Percentiles rank a stretch among this genome's conserved stretches.
phyloP scores from a whole-genome alignment of 2,113 vertebrate species.

The Anser cygnoides region DNA sequence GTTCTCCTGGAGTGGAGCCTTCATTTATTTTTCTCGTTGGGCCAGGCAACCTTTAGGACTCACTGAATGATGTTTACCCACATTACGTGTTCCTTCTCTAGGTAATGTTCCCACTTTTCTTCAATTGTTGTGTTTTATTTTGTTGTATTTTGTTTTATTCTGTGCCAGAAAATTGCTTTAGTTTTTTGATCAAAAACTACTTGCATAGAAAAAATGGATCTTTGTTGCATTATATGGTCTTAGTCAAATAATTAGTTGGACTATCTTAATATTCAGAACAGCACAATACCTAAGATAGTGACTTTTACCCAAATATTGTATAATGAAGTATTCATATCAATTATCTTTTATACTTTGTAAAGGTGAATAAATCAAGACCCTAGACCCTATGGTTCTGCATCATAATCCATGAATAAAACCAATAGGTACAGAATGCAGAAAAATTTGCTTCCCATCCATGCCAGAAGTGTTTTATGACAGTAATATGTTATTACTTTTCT shows the following conservation, averaged over 20 bases:
- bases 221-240: neutral
- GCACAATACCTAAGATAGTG: neutral
- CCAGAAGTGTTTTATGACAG: neutral
- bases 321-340: neutral
- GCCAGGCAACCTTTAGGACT: neutral
- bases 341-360: neutral
- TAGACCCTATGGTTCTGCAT: neutral
- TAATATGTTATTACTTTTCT: neutral
- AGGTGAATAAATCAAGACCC: neutral
- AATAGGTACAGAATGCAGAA: neutral
- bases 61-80: accelerated
- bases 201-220: neutral
- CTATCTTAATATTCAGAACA: neutral
- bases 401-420: neutral
- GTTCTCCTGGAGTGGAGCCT: neutral
- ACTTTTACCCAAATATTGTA: neutral
- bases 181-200: neutral
- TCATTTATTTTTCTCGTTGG: neutral
- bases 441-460: neutral
- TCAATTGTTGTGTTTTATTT: neutral
- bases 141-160: neutral
- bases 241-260: neutral
- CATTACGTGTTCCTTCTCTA: neutral
- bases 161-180: neutral
- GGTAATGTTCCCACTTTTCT: neutral